Evolutionary conservation across 2,113 vertebrate species (phyloP).

Genomic region (Dicentrarchus labrax): DNA sequence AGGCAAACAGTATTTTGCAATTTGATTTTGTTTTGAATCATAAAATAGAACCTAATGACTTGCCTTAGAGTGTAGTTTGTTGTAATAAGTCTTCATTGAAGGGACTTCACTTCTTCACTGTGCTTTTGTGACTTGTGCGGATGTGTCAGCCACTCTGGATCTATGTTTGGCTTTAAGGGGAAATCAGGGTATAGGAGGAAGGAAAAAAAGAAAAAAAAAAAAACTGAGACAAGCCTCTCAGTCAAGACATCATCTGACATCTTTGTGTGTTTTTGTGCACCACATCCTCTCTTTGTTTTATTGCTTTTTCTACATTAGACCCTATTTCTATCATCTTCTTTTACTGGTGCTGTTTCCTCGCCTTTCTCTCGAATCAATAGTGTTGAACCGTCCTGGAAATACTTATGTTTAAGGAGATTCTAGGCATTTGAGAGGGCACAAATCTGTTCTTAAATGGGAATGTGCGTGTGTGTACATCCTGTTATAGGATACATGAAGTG

Average conservation of each 20-base stretch:
- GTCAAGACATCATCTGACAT: conserved; percentile 52
- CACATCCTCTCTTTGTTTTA: conserved; percentile 50
- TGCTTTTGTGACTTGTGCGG: conserved; percentile 22
- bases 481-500: conserved; percentile 3
- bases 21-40: conserved; percentile 41
- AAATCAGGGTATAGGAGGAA: conserved; percentile 39
- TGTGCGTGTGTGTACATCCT: neutral
- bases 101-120: neutral
- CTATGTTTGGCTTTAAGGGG: conserved; percentile 34
- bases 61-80: conserved; percentile 31
- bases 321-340: conserved; percentile 39
- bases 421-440: conserved; percentile 39
- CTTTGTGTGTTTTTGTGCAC: conserved; percentile 33
- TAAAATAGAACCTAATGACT: conserved; percentile 28
- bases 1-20: conserved; percentile 6
- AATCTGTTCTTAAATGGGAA: neutral
- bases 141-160: conserved; percentile 33
- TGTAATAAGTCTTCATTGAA: conserved; percentile 3
- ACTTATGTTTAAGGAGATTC: conserved; percentile 48
- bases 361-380: conserved; percentile 60
- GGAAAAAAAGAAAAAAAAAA: conserved; percentile 19
- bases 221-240: conserved; percentile 25
- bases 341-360: conserved; percentile 35
- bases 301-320: conserved; percentile 60
- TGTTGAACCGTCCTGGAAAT: conserved; percentile 58